phyloP scores from a whole-genome alignment of 2,888 invertebrate species.

The Eupithecia abbreviata region DNA sequence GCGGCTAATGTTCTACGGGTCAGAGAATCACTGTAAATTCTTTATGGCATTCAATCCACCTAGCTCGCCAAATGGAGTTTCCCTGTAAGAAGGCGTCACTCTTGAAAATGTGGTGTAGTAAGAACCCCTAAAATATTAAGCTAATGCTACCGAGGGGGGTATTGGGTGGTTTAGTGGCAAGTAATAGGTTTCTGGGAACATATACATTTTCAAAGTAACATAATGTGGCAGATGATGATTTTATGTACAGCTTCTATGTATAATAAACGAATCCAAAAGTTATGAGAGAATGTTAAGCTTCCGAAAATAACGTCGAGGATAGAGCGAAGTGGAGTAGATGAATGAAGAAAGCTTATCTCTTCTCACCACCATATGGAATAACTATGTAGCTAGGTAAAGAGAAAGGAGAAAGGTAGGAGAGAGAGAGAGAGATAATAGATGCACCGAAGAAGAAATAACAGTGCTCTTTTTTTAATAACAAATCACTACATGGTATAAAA shows the following conservation, averaged over 20 bases:
- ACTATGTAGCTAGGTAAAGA: background rate
- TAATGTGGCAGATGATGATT: background rate
- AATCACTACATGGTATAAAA: background rate
- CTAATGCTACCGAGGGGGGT: conserved; percentile 5
- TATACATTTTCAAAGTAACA: background rate
- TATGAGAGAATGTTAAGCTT: background rate
- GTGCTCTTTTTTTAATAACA: background rate
- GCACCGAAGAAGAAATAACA: background rate
- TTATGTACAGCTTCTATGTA: background rate
- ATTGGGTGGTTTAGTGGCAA: background rate
- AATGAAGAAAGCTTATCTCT: background rate
- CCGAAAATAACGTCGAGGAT: background rate
- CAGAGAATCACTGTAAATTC: conserved; percentile 59
- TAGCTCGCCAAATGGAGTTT: conserved; percentile 64
- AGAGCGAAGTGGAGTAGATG: background rate
- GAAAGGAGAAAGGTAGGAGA: background rate
- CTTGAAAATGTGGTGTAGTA: conserved; percentile 44
- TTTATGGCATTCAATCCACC: conserved; percentile 56
- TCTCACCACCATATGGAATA: background rate
- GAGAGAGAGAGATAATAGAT: background rate
- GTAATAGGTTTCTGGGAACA: conserved; percentile 2
- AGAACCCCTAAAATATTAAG: conserved; percentile 36
- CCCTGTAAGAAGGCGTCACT: conserved; percentile 56
- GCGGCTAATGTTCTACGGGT: conserved; percentile 53
- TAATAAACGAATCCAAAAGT: background rate